Evolutionary conservation across 2,888 invertebrate genomes (phyloP).

Genomic region (Zaprionus bogoriensis): DNA sequence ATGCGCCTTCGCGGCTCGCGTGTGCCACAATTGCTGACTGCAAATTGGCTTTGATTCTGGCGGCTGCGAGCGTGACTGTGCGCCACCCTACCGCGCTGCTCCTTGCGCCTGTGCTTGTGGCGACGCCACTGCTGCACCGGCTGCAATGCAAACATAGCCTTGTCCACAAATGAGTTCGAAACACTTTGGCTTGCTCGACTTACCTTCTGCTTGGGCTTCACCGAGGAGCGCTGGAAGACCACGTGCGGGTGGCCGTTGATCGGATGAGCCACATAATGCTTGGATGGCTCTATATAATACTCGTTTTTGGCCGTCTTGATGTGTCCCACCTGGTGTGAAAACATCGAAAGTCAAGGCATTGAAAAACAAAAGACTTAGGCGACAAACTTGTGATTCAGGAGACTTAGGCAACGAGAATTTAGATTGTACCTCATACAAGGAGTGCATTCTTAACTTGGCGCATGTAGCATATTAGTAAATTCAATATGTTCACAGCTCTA

Average conservation of each 20-base stretch:
- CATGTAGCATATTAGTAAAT: no score
- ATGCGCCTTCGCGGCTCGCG: slow-evolving; percentile 84
- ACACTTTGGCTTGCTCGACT: no score
- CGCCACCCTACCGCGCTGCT: slow-evolving; percentile 40
- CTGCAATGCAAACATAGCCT: background rate
- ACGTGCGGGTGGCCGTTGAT: slow-evolving; percentile 86
- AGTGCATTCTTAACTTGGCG: no score
- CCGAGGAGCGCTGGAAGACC: slow-evolving; percentile 87
- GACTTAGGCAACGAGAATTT: no score
- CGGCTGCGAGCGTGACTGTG: no score
- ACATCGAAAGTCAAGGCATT: background rate
- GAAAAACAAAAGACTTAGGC: slow-evolving; percentile 38
- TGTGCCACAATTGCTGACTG: slow-evolving; percentile 85
- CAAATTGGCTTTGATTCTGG: slow-evolving; percentile 79
- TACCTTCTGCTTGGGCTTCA: slow-evolving; percentile 80
- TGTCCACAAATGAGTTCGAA: no score
- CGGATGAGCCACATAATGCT: slow-evolving; percentile 83
- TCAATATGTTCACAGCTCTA: no score
- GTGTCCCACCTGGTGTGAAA: slow-evolving; percentile 85
- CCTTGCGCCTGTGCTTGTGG: slow-evolving; percentile 51
- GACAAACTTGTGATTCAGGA: slow-evolving; percentile 35
- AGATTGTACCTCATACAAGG: no score
- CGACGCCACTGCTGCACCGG: slow-evolving; percentile 40
- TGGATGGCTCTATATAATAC: slow-evolving; percentile 89
- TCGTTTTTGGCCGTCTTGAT: slow-evolving; percentile 87